Percentiles rank a stretch among this genome's conserved stretches.
These are phyloP conservation scores for Drosophila recens DNA, from an alignment of 2,888 invertebrate species.

Conservation along the genomic window DNA sequence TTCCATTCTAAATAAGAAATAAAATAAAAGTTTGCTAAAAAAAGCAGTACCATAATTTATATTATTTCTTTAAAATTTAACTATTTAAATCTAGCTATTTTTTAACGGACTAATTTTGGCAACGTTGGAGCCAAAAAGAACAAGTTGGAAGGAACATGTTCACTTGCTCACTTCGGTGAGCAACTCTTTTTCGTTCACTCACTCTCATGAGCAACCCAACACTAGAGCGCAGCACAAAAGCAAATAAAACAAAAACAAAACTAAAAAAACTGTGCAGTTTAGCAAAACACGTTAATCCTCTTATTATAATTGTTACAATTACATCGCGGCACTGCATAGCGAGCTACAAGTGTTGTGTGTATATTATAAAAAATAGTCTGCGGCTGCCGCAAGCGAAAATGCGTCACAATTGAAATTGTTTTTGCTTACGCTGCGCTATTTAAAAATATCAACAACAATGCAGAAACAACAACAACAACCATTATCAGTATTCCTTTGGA, in stretches of 20 bases:
- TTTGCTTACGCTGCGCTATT: constrained; percentile 39
- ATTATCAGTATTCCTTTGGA: constrained; percentile 17
- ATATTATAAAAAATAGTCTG: constrained; percentile 1
- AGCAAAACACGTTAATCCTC: constrained; percentile 22
- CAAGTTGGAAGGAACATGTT: too few relatives aligned
- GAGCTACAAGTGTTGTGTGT: neutral
- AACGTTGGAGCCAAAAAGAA: too few relatives aligned
- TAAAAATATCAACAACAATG: constrained; percentile 46
- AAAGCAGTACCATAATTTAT: too few relatives aligned
- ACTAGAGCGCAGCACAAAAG: constrained; percentile 18
- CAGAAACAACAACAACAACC: constrained; percentile 49
- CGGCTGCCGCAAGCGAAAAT: constrained; percentile 23
- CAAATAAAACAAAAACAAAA: constrained; percentile 41
- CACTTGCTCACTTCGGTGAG: too few relatives aligned
- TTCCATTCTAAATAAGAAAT: too few relatives aligned
- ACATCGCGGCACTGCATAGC: constrained; percentile 12
- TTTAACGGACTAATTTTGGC: too few relatives aligned
- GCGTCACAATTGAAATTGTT: constrained; percentile 33
- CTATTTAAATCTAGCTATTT: too few relatives aligned
- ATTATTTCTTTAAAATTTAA: too few relatives aligned
- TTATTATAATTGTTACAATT: constrained; percentile 12
- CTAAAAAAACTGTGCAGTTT: constrained; percentile 35
- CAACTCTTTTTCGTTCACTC: too few relatives aligned
- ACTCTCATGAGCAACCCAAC: too few relatives aligned
- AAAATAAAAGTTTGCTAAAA: too few relatives aligned